These are phyloP conservation scores for Serilophus lunatus DNA, from an alignment of 2,113 vertebrate species.

Conservation along the genomic window DNA sequence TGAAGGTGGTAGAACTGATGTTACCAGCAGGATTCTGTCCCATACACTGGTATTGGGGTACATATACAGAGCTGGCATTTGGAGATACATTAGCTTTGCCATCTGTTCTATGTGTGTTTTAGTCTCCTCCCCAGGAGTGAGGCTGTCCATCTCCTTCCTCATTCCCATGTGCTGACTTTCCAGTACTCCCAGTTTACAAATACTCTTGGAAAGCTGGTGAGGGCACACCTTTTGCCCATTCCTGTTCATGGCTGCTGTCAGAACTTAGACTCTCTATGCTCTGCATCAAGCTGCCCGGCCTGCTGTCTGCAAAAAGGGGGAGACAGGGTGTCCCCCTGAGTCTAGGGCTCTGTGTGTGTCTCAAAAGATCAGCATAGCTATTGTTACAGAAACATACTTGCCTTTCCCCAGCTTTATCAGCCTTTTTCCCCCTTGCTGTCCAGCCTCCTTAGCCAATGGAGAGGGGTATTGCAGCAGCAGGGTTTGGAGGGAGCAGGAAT, in stretches of 20 bases:
- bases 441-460: not conserved
- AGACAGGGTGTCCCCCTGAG: not conserved
- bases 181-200: constrained; percentile 9
- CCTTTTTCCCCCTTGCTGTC: not conserved
- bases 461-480: not conserved
- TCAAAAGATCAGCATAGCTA: not conserved
- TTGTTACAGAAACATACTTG: not conserved
- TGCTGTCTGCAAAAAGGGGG: not conserved
- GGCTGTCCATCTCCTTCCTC: not conserved
- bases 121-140: not conserved
- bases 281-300: not conserved
- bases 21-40: not conserved
- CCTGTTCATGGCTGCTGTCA: not conserved
- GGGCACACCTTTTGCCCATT: not conserved
- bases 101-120: not conserved
- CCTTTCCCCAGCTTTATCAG: not conserved
- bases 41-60: not conserved
- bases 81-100: not conserved
- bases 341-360: not conserved
- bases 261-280: not conserved
- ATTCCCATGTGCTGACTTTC: constrained; percentile 14
- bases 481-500: not conserved
- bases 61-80: not conserved
- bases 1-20: not conserved
- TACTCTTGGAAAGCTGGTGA: not conserved